Evolutionary conservation across 2,888 invertebrate genomes (phyloP).

Genomic region (Colostygia pectinataria): DNA sequence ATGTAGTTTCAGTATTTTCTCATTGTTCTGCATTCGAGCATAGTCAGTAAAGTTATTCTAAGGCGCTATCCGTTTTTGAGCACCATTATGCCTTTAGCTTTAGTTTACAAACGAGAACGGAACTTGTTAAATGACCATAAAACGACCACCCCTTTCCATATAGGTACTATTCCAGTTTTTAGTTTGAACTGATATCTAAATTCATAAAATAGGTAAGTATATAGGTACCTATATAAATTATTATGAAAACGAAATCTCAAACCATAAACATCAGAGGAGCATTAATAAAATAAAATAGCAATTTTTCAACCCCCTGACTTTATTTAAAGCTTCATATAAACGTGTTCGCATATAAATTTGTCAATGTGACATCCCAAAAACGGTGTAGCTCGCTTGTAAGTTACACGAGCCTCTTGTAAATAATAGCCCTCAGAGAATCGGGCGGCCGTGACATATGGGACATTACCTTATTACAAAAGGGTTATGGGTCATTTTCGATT

Average conservation of each 20-base stretch:
- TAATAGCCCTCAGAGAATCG: slow-evolving; percentile 44
- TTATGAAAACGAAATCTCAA: slow-evolving; percentile 9
- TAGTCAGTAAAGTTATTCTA: too few relatives aligned
- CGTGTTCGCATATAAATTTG: slow-evolving; percentile 59
- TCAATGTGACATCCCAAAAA: slow-evolving; percentile 55
- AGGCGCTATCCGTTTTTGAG: too few relatives aligned
- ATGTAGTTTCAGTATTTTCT: background rate
- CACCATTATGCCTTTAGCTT: too few relatives aligned
- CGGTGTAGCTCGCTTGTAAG: slow-evolving; percentile 50
- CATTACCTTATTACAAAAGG: slow-evolving; percentile 33
- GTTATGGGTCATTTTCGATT: slow-evolving; percentile 38
- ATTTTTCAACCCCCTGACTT: slow-evolving; percentile 44
- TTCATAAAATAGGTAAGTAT: too few relatives aligned
- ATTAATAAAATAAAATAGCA: slow-evolving; percentile 41
- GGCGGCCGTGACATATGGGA: slow-evolving; percentile 19
- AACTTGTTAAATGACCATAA: too few relatives aligned
- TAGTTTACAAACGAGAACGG: too few relatives aligned
- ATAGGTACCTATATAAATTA: background rate
- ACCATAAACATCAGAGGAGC: slow-evolving; percentile 9
- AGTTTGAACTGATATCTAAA: too few relatives aligned
- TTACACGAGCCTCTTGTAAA: slow-evolving; percentile 54
- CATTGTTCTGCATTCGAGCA: too few relatives aligned
- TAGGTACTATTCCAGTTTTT: too few relatives aligned
- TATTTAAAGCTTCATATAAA: slow-evolving; percentile 51
- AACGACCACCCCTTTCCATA: too few relatives aligned